Evolutionary conservation across 2,888 invertebrate genomes (phyloP), one percentile per base, ranked within the genome.

Genomic region (Platypus cylindrus): DNA sequence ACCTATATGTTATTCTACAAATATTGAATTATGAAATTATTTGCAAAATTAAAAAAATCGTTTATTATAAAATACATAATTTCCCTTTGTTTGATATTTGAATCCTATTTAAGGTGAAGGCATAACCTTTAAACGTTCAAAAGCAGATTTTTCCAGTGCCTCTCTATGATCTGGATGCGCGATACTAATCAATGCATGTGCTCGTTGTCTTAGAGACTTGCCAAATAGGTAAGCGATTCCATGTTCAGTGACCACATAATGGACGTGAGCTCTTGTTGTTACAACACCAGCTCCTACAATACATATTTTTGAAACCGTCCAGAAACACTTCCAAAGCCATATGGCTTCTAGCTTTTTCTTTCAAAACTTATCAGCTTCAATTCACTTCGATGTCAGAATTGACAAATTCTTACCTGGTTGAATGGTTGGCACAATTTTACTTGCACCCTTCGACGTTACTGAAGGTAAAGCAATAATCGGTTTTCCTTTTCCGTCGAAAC

Each of bases 381-480:
- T n/a, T n/a, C n/a, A n/a, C n/a, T n/a, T n/a, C n/a, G n/a, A n/a
- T 20, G 9, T 20, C 20, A 20, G 9, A 9, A 8, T 17, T 13
- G 31, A 13, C 24, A 22, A 34, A 12, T 17, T 17, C 59, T 54
- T 51, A 86, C 89, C 91, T 54, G 66, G 60, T 65, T 89, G 85
- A 8, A 91, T 69, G 1, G 72, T 70, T 0, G 90, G 84, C 11
- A 78, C 75, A 48, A 93, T 91, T 67, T 91, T 91, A 51, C 75
- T 75, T 49, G 76, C 77, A 2, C 89, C 89, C 46, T 74, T 78
- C 48, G 73, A 79, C 4, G 83, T 81, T 32, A 64, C 61, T 1
- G 91, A 89, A 5, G 85, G 80, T 54, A 94, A 71, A 2, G 93
- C 91, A 47, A 94, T 82, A 54, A 94, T 90, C 3, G 93, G 86